Base-by-base conservation (phyloP, 1,140 invertebrate species). In the Drosophila funebris region DNA sequence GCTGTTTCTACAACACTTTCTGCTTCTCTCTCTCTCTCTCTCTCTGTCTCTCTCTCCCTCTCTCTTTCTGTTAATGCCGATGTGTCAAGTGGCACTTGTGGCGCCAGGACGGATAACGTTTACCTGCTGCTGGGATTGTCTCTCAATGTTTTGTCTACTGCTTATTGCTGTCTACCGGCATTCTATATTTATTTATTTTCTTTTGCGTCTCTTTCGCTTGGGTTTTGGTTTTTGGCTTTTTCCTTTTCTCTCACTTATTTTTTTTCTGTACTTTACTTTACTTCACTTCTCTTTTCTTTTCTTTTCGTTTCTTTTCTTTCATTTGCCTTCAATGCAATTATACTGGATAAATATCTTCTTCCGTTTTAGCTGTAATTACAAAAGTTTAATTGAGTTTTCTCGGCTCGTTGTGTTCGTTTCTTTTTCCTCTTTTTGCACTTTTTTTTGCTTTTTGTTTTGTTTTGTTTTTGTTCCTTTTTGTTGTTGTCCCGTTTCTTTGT, bases 341-440 rank as follows among this genome's bases (percentile, higher is more conserved):
- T 90, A 84, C 89, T 90, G 89, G 89, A 90, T 90, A 90, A 90
- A 90, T 90, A 90, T 90, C 88, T 90, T 90, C 81, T 90, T 90
- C 83, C 88, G 89, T 90, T 90, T 90, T 90, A 90, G 89, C 89
- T 90, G 89, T 90, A 90, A 90, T 90, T 90, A 90, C 89, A 90
- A 90, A 90, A 90, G 89, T 90, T 90, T 90, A 90, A 90, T 90
- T 90, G 89, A 90, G 89, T 90, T 90, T 90, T 90, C 89, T 89
- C 89, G 81, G 78, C 84, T 90, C 76, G 82, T 90, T 87, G 82
- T 85, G 82, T 87, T 78, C 62, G 53, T 70, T 64, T 70, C 50
- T 22, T 66, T 70, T 36, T 66, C 18, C 37, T 52, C 22, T 39
- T 39, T 62, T 18, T 27, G 9, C 46, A 54, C 50, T 71, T n/a